Evolutionary conservation across 1,140 invertebrate genomes (phyloP).

Genomic region (Bathynomus jamesi): DNA sequence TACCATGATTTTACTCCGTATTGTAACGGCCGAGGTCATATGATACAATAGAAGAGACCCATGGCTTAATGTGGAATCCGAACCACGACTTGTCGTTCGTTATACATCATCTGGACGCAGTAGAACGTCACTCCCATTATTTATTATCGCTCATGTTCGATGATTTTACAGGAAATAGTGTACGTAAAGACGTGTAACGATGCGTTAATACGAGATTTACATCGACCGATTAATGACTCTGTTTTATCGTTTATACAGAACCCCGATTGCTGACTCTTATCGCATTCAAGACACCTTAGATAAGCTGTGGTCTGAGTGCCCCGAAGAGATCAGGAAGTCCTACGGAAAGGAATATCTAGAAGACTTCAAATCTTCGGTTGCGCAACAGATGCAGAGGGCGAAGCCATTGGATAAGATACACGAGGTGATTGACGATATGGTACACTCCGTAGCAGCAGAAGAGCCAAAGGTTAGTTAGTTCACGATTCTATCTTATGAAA

Average conservation of each 20-base stretch:
- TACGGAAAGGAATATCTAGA: constrained; percentile 44
- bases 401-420: constrained; percentile 39
- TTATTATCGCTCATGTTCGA: too few species aligned
- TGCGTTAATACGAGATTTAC: too few species aligned
- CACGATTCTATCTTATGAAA: not conserved
- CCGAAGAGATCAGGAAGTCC: constrained; percentile 40
- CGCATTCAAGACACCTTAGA: constrained; percentile 38
- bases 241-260: constrained; percentile 39
- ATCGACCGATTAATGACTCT: too few species aligned
- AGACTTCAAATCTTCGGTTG: constrained; percentile 40
- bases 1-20: too few species aligned
- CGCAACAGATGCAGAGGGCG: constrained; percentile 31
- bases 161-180: too few species aligned
- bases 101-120: too few species aligned
- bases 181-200: too few species aligned
- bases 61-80: too few species aligned
- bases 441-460: constrained; percentile 41
- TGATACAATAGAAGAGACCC: too few species aligned
- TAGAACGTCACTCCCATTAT: too few species aligned
- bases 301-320: constrained; percentile 41
- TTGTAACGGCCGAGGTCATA: too few species aligned
- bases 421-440: constrained; percentile 43
- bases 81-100: too few species aligned
- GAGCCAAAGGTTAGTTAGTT: constrained; percentile 35
- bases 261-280: constrained; percentile 40